These are phyloP conservation scores for Sesia bembeciformis DNA, from an alignment of 2,888 invertebrate species.

Conservation along the genomic window DNA sequence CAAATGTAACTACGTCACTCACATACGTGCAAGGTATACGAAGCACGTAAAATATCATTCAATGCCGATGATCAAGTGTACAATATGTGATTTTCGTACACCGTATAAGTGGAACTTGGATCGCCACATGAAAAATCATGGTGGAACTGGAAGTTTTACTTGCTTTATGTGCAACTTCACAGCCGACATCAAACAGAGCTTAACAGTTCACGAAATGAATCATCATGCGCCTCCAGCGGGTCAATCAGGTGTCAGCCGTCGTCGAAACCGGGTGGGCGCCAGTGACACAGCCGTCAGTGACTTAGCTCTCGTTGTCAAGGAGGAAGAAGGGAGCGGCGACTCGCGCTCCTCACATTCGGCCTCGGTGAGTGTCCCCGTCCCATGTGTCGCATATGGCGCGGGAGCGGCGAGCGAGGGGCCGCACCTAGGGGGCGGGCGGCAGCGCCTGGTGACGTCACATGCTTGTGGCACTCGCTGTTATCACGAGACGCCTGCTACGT, in stretches of 20 bases:
- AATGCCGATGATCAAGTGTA: slow-evolving; percentile 96
- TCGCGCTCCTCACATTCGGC: slow-evolving; percentile 58
- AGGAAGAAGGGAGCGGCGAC: slow-evolving; percentile 68
- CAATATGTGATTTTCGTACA: slow-evolving; percentile 93
- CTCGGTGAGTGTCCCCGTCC: slow-evolving; percentile 50
- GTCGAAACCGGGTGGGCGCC: slow-evolving; percentile 83
- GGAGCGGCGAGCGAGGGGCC: slow-evolving; percentile 30
- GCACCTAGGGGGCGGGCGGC: slow-evolving; percentile 26
- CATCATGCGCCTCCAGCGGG: slow-evolving; percentile 89
- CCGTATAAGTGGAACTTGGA: slow-evolving; percentile 96
- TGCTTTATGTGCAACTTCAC: slow-evolving; percentile 93
- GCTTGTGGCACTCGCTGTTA: slow-evolving; percentile 37
- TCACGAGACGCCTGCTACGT: slow-evolving; percentile 20
- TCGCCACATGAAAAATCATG: slow-evolving; percentile 94
- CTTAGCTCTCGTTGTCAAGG: slow-evolving; percentile 45
- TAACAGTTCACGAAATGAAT: slow-evolving; percentile 94
- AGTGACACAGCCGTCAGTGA: slow-evolving; percentile 70
- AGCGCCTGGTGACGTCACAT: slow-evolving; percentile 49
- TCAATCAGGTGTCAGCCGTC: slow-evolving; percentile 71
- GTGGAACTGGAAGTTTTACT: slow-evolving; percentile 87
- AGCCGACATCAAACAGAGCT: slow-evolving; percentile 92
- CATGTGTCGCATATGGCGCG: slow-evolving; percentile 11
- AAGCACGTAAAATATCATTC: slow-evolving; percentile 96
- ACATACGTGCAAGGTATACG: slow-evolving; percentile 90
- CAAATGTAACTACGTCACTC: slow-evolving; percentile 93